Conservation (phyloP, 2,113 vertebrate genomes). For the Neofelis nebulosa region DNA sequence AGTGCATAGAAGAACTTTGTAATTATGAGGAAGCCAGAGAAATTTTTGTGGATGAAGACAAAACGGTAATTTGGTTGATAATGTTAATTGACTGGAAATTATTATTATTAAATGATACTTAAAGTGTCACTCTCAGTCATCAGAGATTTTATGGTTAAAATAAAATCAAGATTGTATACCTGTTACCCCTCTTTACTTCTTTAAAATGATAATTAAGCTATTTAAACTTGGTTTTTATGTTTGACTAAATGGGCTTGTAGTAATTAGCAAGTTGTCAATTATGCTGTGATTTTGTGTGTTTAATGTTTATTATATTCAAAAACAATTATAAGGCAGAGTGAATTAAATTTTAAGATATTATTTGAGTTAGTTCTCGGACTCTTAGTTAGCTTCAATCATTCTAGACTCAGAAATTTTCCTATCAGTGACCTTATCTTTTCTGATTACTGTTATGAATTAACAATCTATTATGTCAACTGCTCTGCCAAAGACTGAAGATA, state of each 20-base stretch:
- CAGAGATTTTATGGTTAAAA: conserved; percentile 44
- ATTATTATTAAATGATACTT: not conserved
- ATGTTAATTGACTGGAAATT: not conserved
- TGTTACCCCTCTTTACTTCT: conserved; percentile 18
- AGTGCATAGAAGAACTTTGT: conserved; percentile 95
- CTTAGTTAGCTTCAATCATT: not conserved
- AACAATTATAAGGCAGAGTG: not conserved
- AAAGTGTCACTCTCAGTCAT: not conserved
- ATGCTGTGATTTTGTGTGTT: conserved; percentile 31
- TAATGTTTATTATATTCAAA: conserved; percentile 37
- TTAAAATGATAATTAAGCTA: conserved; percentile 53
- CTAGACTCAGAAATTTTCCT: not conserved
- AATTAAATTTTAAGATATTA: conserved; percentile 6
- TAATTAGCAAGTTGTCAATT: conserved; percentile 41
- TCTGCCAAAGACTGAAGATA: not conserved
- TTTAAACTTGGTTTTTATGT: conserved; percentile 18
- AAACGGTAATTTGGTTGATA: conserved; percentile 86
- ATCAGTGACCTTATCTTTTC: not conserved
- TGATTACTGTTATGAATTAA: not conserved
- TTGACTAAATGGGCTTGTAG: not conserved
- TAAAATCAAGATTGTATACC: not conserved
- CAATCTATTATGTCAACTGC: not conserved
- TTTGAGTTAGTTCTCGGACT: not conserved
- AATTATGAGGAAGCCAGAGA: conserved; percentile 97
- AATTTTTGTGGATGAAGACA: conserved; percentile 90